Percentiles rank a stretch among this genome's conserved stretches.
Conservation (phyloP, 2,797 vertebrate species). For the Sphaeramia orbicularis region DNA sequence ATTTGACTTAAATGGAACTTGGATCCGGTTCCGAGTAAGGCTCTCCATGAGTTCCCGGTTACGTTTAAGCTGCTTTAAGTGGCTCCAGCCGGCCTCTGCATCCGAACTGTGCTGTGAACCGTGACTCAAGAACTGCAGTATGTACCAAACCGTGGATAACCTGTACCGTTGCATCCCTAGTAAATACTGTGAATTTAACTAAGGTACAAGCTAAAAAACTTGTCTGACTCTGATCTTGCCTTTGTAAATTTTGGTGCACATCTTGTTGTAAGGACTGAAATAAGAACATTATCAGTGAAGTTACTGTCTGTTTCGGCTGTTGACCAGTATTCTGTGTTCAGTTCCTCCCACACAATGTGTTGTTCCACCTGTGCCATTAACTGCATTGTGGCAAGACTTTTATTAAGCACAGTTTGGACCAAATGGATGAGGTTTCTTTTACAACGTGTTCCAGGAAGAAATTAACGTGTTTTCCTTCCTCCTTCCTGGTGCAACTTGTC, state of each 20-base stretch:
- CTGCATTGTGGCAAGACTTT: slow-evolving; percentile 14
- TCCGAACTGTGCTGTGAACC: no score
- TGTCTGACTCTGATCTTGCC: slow-evolving; percentile 5
- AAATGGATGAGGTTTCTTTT: slow-evolving; percentile 26
- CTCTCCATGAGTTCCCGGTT: no score
- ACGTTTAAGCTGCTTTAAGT: no score
- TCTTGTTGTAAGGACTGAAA: slow-evolving; percentile 6
- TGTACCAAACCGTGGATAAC: no score
- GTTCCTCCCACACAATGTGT: slow-evolving; percentile 23
- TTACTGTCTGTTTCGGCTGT: slow-evolving; percentile 27
- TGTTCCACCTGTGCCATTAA: slow-evolving; percentile 39
- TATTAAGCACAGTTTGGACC: slow-evolving; percentile 38
- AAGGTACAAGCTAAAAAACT: not conserved
- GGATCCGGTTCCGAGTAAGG: no score
- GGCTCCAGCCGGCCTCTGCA: no score
- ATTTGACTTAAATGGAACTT: no score
- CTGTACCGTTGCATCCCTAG: no score
- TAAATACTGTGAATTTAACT: no score
- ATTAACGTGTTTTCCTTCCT: slow-evolving; percentile 19
- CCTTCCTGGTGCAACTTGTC: slow-evolving; percentile 28
- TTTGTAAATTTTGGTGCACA: slow-evolving; percentile 11
- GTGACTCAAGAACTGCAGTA: no score
- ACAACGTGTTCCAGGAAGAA: slow-evolving; percentile 53
- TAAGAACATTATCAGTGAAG: slow-evolving; percentile 5
- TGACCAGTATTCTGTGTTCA: slow-evolving; percentile 12